A percentile compares a stretch with the other conserved stretches of the same genome.
These are phyloP conservation scores for Dasypogon diadema DNA, from an alignment of 2,888 invertebrate genomes.

Conservation along the genomic window DNA sequence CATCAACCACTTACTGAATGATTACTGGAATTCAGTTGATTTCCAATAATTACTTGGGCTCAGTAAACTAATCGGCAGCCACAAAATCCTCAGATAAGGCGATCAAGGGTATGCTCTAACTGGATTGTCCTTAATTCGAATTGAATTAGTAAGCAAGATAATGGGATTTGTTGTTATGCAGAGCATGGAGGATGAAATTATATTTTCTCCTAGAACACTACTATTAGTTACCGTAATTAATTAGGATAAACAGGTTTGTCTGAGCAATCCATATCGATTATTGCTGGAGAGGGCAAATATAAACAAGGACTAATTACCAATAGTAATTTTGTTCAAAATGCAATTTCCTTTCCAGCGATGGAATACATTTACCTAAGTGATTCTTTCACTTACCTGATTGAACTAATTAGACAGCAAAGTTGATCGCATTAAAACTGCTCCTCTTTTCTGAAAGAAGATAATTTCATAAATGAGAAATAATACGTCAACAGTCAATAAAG, in stretches of 20 bases:
- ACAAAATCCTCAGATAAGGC: conserved; percentile 22
- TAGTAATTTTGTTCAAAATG: conserved; percentile 11
- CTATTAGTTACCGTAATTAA: neutral
- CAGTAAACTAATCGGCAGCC: neutral
- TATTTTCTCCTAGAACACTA: conserved; percentile 12
- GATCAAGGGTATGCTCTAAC: neutral
- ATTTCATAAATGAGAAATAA: neutral
- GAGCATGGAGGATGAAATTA: conserved; percentile 30
- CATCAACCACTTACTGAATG: conserved; percentile 4
- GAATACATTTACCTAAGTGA: neutral
- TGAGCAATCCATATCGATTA: conserved; percentile 11
- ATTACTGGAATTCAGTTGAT: conserved; percentile 14
- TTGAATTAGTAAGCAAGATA: conserved; percentile 21
- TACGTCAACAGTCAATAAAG: too few species aligned
- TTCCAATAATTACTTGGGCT: conserved; percentile 17
- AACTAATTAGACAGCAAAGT: conserved; percentile 13
- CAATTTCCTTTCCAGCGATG: conserved; percentile 19
- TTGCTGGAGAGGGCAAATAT: conserved; percentile 6
- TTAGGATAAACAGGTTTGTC: conserved; percentile 26
- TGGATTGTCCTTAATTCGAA: conserved; percentile 39
- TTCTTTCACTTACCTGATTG: conserved; percentile 4
- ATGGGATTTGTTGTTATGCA: conserved; percentile 21
- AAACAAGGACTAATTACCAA: conserved; percentile 6
- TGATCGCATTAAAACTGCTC: neutral
- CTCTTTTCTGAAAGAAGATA: neutral